A percentile compares a stretch with the other conserved stretches of the same genome.
Evolutionary conservation across 2,797 vertebrate genomes (phyloP).

Genomic region (Cuculus canorus): DNA sequence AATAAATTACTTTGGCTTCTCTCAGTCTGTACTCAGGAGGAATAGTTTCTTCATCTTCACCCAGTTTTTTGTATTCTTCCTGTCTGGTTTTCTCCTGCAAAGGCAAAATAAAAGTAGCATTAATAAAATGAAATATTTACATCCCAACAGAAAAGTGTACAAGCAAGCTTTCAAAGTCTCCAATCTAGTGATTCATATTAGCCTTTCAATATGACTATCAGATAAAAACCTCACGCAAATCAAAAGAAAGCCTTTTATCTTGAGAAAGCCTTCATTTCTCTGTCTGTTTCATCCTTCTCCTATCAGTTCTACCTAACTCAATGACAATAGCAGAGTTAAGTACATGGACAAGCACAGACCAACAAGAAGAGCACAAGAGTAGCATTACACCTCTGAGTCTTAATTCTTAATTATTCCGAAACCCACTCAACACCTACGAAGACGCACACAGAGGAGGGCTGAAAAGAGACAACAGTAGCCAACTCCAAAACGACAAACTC

Average conservation of each 20-base stretch:
- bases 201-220: background rate
- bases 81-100: slow-evolving; percentile 73
- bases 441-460: background rate
- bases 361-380: background rate
- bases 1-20: slow-evolving; percentile 70
- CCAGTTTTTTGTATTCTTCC: slow-evolving; percentile 72
- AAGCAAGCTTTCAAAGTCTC: background rate
- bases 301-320: background rate
- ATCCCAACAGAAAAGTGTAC: background rate
- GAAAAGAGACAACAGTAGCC: background rate
- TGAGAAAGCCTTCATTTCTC: background rate
- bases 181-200: background rate
- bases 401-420: background rate
- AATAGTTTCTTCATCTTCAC: slow-evolving; percentile 79
- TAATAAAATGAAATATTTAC: background rate
- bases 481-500: background rate
- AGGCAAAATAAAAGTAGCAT: background rate
- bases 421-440: background rate
- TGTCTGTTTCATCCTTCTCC: background rate
- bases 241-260: background rate
- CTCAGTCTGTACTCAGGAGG: slow-evolving; percentile 77
- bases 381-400: background rate
- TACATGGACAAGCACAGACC: background rate
- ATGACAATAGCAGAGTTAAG: background rate
- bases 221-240: background rate